These are phyloP conservation scores for Coccyzus lansbergi DNA, from an alignment of 2,797 vertebrate genomes.

Conservation along the genomic window DNA sequence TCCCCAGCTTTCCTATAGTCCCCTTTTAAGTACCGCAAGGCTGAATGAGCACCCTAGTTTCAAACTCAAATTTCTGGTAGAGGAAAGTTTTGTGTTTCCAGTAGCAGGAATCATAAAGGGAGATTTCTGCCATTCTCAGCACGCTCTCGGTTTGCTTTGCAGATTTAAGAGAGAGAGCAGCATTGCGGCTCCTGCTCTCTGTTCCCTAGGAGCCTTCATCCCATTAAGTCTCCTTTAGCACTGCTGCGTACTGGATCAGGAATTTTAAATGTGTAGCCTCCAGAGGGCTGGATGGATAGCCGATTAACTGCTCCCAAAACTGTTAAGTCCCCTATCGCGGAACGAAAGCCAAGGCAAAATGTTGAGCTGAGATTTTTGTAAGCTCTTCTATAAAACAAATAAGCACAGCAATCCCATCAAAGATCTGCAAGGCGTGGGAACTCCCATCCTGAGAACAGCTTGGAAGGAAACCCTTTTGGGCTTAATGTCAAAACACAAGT, in stretches of 20 bases:
- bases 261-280: not conserved
- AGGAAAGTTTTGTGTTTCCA: not conserved
- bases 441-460: not conserved
- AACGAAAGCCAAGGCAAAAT: not conserved
- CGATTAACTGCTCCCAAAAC: not conserved
- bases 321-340: not conserved
- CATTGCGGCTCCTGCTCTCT: not conserved
- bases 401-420: not conserved
- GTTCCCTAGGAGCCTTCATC: not conserved
- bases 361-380: not conserved
- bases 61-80: not conserved
- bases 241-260: not conserved
- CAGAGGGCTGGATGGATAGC: not conserved
- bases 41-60: not conserved
- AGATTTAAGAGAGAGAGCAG: not conserved
- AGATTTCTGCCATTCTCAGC: not conserved
- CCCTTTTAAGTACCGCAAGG: too few species aligned
- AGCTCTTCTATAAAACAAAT: not conserved
- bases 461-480: not conserved
- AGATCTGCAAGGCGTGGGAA: not conserved
- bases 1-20: too few species aligned
- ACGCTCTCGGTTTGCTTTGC: not conserved
- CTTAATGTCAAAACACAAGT: not conserved
- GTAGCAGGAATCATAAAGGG: not conserved
- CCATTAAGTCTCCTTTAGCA: not conserved